Conservation (phyloP, 2,888 invertebrate genomes). For the Amphiduros pacificus region DNA sequence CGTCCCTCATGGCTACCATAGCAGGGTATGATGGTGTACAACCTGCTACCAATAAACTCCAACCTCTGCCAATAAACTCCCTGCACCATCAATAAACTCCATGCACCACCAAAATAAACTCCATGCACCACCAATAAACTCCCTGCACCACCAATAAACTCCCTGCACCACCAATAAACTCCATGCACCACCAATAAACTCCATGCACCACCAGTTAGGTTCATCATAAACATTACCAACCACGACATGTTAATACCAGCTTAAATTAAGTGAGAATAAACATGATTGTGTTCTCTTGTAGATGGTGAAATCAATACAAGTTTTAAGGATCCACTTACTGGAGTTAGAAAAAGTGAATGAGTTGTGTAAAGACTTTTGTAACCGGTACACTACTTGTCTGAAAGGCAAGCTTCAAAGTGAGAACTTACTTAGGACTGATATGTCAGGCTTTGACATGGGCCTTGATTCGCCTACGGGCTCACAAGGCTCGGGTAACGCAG, state of each 20-base stretch:
- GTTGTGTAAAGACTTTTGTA: constrained; percentile 91
- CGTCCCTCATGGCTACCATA: too few species aligned
- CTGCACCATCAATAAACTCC: too few species aligned
- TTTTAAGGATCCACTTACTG: constrained; percentile 85
- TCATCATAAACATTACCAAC: not conserved
- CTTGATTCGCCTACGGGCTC: not conserved
- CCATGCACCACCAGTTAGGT: too few species aligned
- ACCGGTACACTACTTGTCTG: constrained; percentile 83
- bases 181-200: too few species aligned
- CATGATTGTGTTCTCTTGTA: constrained; percentile 53
- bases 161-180: too few species aligned
- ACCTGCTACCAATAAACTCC: too few species aligned
- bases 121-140: too few species aligned
- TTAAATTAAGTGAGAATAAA: not conserved
- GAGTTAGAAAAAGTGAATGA: constrained; percentile 94
- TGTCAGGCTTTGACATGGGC: constrained; percentile 6
- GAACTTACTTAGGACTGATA: constrained; percentile 43
- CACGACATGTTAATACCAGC: not conserved
- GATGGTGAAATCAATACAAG: constrained; percentile 88
- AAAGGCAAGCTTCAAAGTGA: constrained; percentile 68
- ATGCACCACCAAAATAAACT: too few species aligned
- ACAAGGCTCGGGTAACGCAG: too few species aligned
- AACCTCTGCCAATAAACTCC: too few species aligned
- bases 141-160: too few species aligned
- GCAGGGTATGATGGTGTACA: too few species aligned